These are phyloP conservation scores for Hemiprocne comata DNA, from an alignment of 2,113 vertebrate species.

Conservation along the genomic window DNA sequence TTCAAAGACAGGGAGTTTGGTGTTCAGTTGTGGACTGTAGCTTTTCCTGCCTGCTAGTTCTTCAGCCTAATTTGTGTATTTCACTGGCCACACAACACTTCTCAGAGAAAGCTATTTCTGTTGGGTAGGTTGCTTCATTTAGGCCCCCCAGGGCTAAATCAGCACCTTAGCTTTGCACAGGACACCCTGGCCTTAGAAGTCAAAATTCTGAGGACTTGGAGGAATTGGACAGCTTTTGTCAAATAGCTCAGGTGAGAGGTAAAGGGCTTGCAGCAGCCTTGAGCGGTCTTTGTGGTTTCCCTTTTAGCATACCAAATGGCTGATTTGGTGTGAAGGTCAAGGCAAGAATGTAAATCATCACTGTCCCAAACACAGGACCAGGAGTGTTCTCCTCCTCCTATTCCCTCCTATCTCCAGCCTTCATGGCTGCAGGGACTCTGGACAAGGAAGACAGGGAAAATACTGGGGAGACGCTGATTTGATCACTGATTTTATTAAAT, in stretches of 20 bases:
- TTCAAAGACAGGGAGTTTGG: not conserved
- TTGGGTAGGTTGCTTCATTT: not conserved
- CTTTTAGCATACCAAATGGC: not conserved
- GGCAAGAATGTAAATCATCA: not conserved
- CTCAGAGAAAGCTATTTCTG: not conserved
- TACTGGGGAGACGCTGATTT: not conserved
- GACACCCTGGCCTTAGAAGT: not conserved
- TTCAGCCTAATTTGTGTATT: not conserved
- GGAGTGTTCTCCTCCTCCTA: not conserved
- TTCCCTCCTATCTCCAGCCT: not conserved
- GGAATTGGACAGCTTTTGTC: not conserved
- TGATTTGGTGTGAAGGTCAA: not conserved
- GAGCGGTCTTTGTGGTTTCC: not conserved
- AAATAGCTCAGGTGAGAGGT: not conserved
- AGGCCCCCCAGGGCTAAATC: not conserved
- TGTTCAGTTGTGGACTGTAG: not conserved
- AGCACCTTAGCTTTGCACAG: not conserved
- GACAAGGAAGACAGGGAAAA: not conserved
- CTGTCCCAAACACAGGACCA: not conserved
- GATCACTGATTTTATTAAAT: rapidly evolving
- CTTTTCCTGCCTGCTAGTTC: not conserved
- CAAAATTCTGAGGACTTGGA: not conserved
- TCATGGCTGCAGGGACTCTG: not conserved
- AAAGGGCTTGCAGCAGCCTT: not conserved
- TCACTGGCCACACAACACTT: not conserved